phyloP scores from a whole-genome alignment of 2,113 vertebrate genomes.

The Peromyscus polionotus region DNA sequence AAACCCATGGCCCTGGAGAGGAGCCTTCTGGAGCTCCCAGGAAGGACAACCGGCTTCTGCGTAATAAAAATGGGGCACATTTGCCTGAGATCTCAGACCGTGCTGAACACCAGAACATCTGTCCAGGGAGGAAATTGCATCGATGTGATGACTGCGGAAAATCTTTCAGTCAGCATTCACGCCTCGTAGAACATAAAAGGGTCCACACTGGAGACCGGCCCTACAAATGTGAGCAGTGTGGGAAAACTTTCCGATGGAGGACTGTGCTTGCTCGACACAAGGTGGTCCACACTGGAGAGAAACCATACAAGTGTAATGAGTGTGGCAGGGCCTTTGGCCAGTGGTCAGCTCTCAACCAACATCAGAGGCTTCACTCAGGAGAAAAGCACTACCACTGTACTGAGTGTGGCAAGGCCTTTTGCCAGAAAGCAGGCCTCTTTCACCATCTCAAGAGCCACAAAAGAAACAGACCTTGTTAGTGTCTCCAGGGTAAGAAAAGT shows the following conservation, averaged over 20 bases:
- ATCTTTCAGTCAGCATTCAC: background rate
- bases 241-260: conserved; percentile 79
- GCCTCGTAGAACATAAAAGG: conserved; percentile 40
- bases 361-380: conserved; percentile 88
- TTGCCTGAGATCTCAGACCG: background rate
- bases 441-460: conserved; percentile 70
- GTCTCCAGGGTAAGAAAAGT: conserved; percentile 77
- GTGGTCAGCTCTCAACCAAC: conserved; percentile 77
- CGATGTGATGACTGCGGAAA: conserved; percentile 47
- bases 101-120: conserved; percentile 14
- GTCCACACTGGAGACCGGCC: conserved; percentile 64
- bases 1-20: background rate
- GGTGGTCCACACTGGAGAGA: conserved; percentile 80
- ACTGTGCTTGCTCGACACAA: conserved; percentile 79
- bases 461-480: conserved; percentile 77
- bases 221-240: conserved; percentile 79
- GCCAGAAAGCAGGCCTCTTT: conserved; percentile 71
- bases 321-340: conserved; percentile 79
- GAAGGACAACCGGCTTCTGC: background rate
- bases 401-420: conserved; percentile 76
- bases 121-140: conserved; percentile 18
- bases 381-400: conserved; percentile 89
- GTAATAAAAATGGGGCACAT: background rate
- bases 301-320: conserved; percentile 74
- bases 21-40: background rate